phyloP scores from a whole-genome alignment of 2,888 invertebrate genomes.

The Germaria angustata region DNA sequence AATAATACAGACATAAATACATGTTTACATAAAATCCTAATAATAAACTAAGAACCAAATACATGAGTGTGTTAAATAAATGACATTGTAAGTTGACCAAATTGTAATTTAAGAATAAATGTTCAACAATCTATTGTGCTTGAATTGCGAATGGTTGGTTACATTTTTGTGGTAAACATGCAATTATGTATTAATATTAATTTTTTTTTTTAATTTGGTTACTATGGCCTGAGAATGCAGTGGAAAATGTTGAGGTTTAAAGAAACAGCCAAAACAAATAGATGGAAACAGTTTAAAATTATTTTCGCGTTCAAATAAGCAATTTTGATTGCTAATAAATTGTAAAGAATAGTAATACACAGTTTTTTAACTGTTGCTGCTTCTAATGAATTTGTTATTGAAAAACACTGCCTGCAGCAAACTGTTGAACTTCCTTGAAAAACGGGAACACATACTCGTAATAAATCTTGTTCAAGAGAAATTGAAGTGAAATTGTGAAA shows the following conservation, averaged over 20 bases:
- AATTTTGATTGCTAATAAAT: no score
- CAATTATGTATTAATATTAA: conserved; percentile 3
- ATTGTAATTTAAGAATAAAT: conserved; percentile 15
- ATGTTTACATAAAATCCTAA: not conserved
- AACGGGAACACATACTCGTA: no score
- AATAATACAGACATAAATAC: not conserved
- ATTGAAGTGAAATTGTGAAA: no score
- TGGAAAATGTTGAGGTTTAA: not conserved
- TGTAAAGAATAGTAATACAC: no score
- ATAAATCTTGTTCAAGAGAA: no score
- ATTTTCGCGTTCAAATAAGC: not conserved
- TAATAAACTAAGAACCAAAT: not conserved
- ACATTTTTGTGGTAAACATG: conserved; percentile 30
- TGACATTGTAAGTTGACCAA: conserved; percentile 27
- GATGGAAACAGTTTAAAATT: no score
- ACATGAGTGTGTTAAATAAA: conserved; percentile 10
- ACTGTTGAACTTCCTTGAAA: no score
- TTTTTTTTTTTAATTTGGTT: not conserved
- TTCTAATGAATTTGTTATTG: no score
- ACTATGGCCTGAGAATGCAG: not conserved
- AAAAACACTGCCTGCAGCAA: no score
- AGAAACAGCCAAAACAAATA: not conserved
- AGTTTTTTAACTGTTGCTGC: no score
- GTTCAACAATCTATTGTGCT: conserved; percentile 9
- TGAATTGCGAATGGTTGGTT: conserved; percentile 18